These are phyloP conservation scores for Caracal caracal DNA, from an alignment of 2,113 vertebrate species.

Conservation along the genomic window DNA sequence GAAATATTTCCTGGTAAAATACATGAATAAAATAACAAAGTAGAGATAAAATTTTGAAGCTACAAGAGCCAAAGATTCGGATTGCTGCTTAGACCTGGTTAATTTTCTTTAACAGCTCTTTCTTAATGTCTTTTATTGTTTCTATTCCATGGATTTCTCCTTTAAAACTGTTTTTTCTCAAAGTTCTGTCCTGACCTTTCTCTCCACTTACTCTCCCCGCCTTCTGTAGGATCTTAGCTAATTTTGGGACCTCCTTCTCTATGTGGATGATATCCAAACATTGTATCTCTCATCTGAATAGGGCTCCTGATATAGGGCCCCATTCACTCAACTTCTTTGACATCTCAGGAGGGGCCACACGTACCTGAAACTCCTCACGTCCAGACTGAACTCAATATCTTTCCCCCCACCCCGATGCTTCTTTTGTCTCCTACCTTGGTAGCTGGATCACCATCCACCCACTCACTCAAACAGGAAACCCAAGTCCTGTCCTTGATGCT, in stretches of 20 bases:
- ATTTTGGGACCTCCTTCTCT: neutral
- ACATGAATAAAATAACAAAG: neutral
- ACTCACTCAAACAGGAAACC: neutral
- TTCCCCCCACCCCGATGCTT: rapidly evolving
- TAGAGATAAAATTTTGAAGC: neutral
- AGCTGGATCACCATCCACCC: neutral
- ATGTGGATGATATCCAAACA: neutral
- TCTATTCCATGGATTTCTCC: neutral
- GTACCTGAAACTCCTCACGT: neutral
- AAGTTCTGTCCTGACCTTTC: neutral
- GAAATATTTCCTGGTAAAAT: neutral
- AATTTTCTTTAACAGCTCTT: neutral
- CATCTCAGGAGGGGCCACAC: neutral
- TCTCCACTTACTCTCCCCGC: neutral
- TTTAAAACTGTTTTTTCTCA: constrained; percentile 2
- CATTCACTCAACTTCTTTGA: neutral
- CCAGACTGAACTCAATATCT: neutral
- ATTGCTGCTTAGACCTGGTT: neutral
- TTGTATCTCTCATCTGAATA: neutral
- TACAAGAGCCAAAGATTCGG: neutral
- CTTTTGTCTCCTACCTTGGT: neutral
- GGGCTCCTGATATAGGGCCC: neutral
- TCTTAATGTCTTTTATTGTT: neutral
- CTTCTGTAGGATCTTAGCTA: neutral
- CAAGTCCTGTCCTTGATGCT: too few relatives aligned